Base-by-base conservation (phyloP, 2,888 invertebrate species). In the Hipparchia sbordonii region DNA sequence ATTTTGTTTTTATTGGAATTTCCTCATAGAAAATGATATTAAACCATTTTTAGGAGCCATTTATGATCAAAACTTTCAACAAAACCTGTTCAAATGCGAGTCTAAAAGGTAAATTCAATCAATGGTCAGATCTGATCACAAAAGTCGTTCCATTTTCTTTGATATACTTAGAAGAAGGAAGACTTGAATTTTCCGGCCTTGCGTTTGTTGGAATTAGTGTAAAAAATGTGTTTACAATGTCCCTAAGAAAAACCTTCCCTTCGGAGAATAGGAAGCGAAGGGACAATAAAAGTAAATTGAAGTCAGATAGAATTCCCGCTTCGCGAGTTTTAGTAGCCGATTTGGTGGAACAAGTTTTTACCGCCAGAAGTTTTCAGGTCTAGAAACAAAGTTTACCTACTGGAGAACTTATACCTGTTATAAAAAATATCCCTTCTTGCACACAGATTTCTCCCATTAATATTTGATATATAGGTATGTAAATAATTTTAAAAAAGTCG, bases 251-350 rank as follows among this genome's bases (percentile, higher is more conserved):
- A 87, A 81, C 79, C 85, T 90, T 87, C 79, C 80, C 83, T 82
- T 81, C 84, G 82, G 80, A 86, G 87, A 84, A 89, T 88, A 87
- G 86, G 88, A 90, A 87, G 86, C 56, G 54, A 63, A 63, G 87
- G 86, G 90, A 92, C 92, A 92, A 91, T 92, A 92, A 92, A 92
- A 92, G 91, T 91, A 92, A 92, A 92, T 92, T 92, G 92, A 92
- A 92, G 86, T 90, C 87, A 88, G 90, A 92, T 92, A 92, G 91
- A 92, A 92, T 92, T 92, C 91, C 91, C 91, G 91, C 92, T 91
- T 91, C 89, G 88, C 87, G 89, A 91, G 90, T 91, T 92, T 92
- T 92, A 92, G 91, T 90, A 89, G 91, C 84, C 92, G 91, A 92
- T 92, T 92, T 91, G 85, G 85, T 87, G 90, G 91, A 92, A 92